Evolutionary conservation across 2,113 vertebrate genomes (phyloP).

Genomic region (Hippocampus barbouri): DNA sequence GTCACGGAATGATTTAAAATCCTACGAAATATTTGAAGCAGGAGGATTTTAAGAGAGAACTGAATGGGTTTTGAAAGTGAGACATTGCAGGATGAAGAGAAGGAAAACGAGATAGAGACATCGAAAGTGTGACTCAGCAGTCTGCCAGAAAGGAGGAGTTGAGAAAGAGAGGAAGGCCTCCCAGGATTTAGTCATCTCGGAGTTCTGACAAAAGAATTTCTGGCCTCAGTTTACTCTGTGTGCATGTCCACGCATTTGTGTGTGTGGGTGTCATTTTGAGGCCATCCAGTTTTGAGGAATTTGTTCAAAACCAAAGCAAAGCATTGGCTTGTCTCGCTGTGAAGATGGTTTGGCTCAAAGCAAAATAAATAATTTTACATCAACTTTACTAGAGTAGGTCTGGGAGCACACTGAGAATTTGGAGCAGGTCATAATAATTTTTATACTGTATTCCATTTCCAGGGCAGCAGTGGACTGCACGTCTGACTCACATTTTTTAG

Average conservation of each 20-base stretch:
- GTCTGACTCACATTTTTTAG: neutral
- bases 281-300: slow-evolving; percentile 22
- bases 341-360: slow-evolving; percentile 9
- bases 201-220: slow-evolving; percentile 39
- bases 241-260: slow-evolving; percentile 6
- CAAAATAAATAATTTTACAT: neutral
- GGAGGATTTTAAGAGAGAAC: slow-evolving; percentile 16
- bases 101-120: neutral
- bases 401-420: neutral
- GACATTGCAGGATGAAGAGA: neutral
- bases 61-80: slow-evolving; percentile 18
- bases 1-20: slow-evolving; percentile 44
- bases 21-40: slow-evolving; percentile 26
- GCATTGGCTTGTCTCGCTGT: slow-evolving; percentile 5
- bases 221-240: slow-evolving; percentile 20
- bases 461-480: neutral
- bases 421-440: neutral
- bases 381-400: neutral
- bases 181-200: slow-evolving; percentile 39
- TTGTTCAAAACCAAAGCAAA: slow-evolving; percentile 19
- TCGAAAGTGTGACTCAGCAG: slow-evolving; percentile 47
- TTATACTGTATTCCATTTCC: neutral
- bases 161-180: slow-evolving; percentile 37
- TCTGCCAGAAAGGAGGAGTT: slow-evolving; percentile 34
- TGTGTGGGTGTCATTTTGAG: slow-evolving; percentile 16